Base-by-base conservation (phyloP, 2,888 invertebrate genomes). In the Lagria hirta region DNA sequence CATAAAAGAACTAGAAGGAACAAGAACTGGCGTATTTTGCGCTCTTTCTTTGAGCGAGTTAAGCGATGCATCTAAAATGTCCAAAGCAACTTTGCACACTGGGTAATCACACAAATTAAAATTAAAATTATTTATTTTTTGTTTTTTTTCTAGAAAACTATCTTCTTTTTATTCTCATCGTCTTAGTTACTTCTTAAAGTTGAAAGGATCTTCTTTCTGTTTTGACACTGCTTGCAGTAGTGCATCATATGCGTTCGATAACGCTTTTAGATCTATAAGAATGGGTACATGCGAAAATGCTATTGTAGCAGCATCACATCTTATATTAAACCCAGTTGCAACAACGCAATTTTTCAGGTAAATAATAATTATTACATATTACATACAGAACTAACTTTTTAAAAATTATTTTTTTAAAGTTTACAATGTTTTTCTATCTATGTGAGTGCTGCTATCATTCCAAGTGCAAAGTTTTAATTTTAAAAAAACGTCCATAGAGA, bases 151-250 rank as follows among this genome's bases (percentile, higher is more conserved):
- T 55, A 56, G 14, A 36, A 30, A 22, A 3, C 86, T 86, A 56
- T 81, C 91, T 46, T 88, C 92, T 2, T 93, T 95, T 91, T 79
- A 94, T 64, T 87, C 94, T 7, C 92, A 95, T 71, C 81, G 94
- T 36, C 80, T 97, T 51, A 93, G 93, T 1, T 95, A 88, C 69
- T 84, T 84, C 73, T 78, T 96, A 48, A 93, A 93, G 14, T 77
- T 91, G 11, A 86, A 85, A 58, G 93, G 96, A 0, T 94, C 94
- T 0, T 92, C 93, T 3, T 89, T 84, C 72, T 79, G 87, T 1
- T 77, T 92, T 5, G 96, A 97, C 71, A 92, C 94, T 0, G 96
- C 96, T 0, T 97, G 96, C 68, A 93, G 92, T n/a, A 95, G 95
- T 40, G 89, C 93, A 4, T 77, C 93, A 53, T 83, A 88, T 57